Percentiles rank a stretch among this genome's conserved stretches.
phyloP scores from a whole-genome alignment of 2,797 vertebrate species.

The Neoniphon sammara region DNA sequence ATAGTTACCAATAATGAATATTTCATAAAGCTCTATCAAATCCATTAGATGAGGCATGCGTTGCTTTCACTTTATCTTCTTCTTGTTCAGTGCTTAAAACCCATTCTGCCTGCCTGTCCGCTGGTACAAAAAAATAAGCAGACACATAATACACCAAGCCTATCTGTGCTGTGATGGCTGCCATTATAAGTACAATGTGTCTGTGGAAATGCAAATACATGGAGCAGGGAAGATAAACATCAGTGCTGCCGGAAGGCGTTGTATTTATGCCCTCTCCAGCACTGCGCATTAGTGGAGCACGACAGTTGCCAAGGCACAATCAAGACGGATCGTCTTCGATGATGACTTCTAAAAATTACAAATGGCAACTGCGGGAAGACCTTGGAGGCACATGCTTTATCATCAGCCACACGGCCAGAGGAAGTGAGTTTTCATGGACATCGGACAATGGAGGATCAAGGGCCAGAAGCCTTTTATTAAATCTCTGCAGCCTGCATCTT shows the following conservation, averaged over 20 bases:
- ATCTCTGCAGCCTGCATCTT: conserved; percentile 54
- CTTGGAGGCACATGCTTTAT: conserved; percentile 68
- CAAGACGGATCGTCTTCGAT: conserved; percentile 80
- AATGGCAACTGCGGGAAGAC: conserved; percentile 72
- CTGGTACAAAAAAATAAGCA: conserved; percentile 78
- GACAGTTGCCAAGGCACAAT: conserved; percentile 81
- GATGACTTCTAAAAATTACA: conserved; percentile 83
- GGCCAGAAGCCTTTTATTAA: conserved; percentile 61
- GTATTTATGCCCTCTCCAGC: conserved; percentile 76
- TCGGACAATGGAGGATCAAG: conserved; percentile 48
- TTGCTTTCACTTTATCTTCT: conserved; percentile 68
- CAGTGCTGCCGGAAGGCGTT: conserved; percentile 65
- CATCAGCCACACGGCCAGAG: conserved; percentile 63
- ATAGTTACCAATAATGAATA: conserved; percentile 71
- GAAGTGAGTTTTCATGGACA: conserved; percentile 70
- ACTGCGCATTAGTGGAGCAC: conserved; percentile 76
- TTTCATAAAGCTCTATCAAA: conserved; percentile 71
- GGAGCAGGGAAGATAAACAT: conserved; percentile 79
- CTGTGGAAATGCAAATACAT: conserved; percentile 76
- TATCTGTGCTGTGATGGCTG: conserved; percentile 63
- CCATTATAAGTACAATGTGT: conserved; percentile 78
- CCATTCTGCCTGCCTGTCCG: conserved; percentile 71
- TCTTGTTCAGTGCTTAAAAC: conserved; percentile 74
- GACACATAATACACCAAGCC: conserved; percentile 63
- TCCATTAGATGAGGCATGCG: conserved; percentile 60